Evolutionary conservation across 1,140 invertebrate species (phyloP).

Genomic region (Ceratosolen fusciceps): DNA sequence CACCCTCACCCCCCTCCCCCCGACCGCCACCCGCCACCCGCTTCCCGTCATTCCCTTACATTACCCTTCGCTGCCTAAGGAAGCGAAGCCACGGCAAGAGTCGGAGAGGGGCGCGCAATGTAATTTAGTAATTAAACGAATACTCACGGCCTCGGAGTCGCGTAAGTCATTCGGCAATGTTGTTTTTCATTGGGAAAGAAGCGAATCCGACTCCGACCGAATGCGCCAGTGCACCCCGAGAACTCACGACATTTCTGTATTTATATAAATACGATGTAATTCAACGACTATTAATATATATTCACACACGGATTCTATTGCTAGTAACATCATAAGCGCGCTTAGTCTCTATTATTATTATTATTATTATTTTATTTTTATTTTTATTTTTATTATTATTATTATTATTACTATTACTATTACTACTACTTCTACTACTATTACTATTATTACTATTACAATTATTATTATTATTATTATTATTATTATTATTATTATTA

Average conservation of each 20-base stretch:
- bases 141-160: neutral
- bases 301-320: constrained; percentile 46
- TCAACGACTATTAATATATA: constrained; percentile 57
- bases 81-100: too few species aligned
- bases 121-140: constrained; percentile 16
- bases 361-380: too few species aligned
- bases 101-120: neutral
- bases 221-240: neutral
- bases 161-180: neutral
- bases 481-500: too few species aligned
- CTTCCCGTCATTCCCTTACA: too few species aligned
- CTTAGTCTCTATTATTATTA: neutral
- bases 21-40: too few species aligned
- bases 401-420: too few species aligned
- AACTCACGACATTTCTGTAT: constrained; percentile 42
- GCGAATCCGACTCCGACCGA: neutral
- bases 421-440: too few species aligned
- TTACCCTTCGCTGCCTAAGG: too few species aligned
- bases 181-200: neutral
- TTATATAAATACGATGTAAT: constrained; percentile 58
- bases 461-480: too few species aligned
- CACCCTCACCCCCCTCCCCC: too few species aligned
- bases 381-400: too few species aligned
- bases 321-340: constrained; percentile 6
- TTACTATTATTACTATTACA: too few species aligned